Base-by-base conservation (phyloP, 2,113 vertebrate genomes). In the Odobenus rosmarus region DNA sequence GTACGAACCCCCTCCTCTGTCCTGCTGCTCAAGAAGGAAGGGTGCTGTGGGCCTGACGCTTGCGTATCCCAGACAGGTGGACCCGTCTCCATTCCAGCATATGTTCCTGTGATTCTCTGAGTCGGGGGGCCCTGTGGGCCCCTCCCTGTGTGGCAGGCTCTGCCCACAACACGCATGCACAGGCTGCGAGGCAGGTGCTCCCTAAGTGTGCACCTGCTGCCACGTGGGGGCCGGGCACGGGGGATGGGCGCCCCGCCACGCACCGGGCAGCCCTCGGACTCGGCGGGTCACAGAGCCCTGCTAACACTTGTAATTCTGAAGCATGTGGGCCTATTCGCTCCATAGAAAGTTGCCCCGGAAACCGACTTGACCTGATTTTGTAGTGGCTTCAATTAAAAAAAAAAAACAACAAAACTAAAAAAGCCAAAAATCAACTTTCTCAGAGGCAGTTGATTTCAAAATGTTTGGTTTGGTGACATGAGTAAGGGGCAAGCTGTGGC, bases 211-310 rank as follows among this genome's bases (percentile, higher is more conserved):
- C 2, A 21, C 77, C 55, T 15, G 11, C 80, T 2, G 23, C n/a
- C 15, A 0, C 1, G 2, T 4, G 39, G 39, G 1, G 0, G 21
- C 39, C 4, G 12, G 33, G n/a, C 12, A 16, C 1, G 16, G 33
- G 28, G 62, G 31, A 7, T 31, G 28, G 13, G 10, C 15, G 4
- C 0, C 1, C 0, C 11, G 0, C 9, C 6, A 46, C 6, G 18
- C 36, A 1, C 1, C 6, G 1, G 36, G 49, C 4, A 2, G 4
- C 4, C 4, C 59, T 15, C 24, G 24, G 2, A 19, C 64, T 1
- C 18, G 55, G 15, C 0, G 16, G 28, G 18, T 12, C n/a, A 14
- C 59, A 24, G 49, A 36, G 14, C 36, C 7, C 21, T 24, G 10
- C 6, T 0, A 42, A 14, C 23, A 8, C 24, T 24, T 26, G 39